A percentile compares a stretch with the other conserved stretches of the same genome.
phyloP scores from a whole-genome alignment of 1,140 invertebrate species.

The Drosophila sucinea region DNA sequence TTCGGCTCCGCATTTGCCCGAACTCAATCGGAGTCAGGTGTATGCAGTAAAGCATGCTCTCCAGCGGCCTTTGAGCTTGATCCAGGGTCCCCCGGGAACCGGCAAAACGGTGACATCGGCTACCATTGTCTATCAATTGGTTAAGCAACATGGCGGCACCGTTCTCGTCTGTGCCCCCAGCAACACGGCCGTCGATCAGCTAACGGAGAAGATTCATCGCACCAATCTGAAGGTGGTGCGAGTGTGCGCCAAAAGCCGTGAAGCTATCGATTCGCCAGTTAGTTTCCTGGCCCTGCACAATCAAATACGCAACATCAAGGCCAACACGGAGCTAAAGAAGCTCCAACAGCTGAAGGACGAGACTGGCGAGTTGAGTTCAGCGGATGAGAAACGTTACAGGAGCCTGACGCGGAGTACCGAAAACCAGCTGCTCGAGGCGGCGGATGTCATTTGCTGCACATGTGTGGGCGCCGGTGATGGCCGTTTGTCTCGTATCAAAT shows the following conservation, averaged over 20 bases:
- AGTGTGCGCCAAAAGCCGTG: slow-evolving; percentile 98
- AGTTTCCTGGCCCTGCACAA: slow-evolving; percentile 98
- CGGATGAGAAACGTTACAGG: slow-evolving; percentile 97
- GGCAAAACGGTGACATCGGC: slow-evolving; percentile 99
- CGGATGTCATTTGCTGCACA: slow-evolving; percentile 99
- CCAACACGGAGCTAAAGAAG: slow-evolving; percentile 95
- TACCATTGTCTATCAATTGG: slow-evolving; percentile 99
- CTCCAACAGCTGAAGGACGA: slow-evolving; percentile 98
- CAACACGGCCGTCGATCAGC: slow-evolving; percentile 99
- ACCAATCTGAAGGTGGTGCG: slow-evolving; percentile 98
- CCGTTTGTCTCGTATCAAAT: slow-evolving; percentile 94
- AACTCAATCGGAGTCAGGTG: slow-evolving; percentile 98
- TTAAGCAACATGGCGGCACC: slow-evolving; percentile 96
- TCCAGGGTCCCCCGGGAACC: slow-evolving; percentile 95
- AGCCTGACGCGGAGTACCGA: slow-evolving; percentile 96
- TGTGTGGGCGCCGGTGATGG: slow-evolving; percentile 99
- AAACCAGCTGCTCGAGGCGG: slow-evolving; percentile 95
- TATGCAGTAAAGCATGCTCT: slow-evolving; percentile 99
- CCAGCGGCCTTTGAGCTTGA: slow-evolving; percentile 97
- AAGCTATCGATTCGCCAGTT: slow-evolving; percentile 99
- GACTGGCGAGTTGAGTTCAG: slow-evolving; percentile 96
- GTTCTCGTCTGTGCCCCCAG: slow-evolving; percentile 99
- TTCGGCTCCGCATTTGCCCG: slow-evolving; percentile 97
- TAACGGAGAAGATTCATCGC: slow-evolving; percentile 99
- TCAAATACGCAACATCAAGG: slow-evolving; percentile 97